These are phyloP conservation scores for Clupea harengus DNA, from an alignment of 2,113 vertebrate genomes.

Conservation along the genomic window DNA sequence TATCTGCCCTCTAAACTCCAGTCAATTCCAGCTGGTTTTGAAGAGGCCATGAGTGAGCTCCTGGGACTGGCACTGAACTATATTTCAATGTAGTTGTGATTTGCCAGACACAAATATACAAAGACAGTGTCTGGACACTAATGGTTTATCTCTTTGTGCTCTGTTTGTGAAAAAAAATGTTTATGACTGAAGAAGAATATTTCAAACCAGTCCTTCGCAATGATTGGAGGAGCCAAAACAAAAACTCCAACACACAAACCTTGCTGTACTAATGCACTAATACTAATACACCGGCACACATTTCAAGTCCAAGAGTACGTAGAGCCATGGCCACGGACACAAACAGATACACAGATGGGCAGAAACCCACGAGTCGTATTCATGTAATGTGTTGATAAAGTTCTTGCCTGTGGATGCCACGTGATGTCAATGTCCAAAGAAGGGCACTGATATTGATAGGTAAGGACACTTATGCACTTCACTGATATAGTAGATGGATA, in stretches of 20 bases:
- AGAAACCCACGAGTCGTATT: neutral
- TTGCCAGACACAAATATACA: neutral
- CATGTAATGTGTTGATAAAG: neutral
- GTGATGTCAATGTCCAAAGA: neutral
- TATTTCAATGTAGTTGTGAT: neutral
- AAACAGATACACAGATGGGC: neutral
- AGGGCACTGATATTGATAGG: neutral
- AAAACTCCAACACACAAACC: no score
- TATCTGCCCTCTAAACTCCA: neutral
- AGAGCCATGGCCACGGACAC: neutral
- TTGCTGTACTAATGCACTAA: neutral
- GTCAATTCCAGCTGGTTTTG: constrained; percentile 14
- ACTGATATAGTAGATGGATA: neutral
- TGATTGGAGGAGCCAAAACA: no score
- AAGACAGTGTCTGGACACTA: neutral
- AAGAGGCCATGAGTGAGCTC: neutral
- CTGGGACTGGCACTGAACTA: neutral
- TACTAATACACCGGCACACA: neutral
- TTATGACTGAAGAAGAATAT: no score
- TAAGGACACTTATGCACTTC: neutral
- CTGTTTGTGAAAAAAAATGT: neutral
- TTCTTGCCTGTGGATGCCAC: neutral
- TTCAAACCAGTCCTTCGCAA: no score
- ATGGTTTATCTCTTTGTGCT: neutral
- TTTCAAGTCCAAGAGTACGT: neutral